phyloP scores from a whole-genome alignment of 2,113 vertebrate genomes.

The Seriola aureovittata region DNA sequence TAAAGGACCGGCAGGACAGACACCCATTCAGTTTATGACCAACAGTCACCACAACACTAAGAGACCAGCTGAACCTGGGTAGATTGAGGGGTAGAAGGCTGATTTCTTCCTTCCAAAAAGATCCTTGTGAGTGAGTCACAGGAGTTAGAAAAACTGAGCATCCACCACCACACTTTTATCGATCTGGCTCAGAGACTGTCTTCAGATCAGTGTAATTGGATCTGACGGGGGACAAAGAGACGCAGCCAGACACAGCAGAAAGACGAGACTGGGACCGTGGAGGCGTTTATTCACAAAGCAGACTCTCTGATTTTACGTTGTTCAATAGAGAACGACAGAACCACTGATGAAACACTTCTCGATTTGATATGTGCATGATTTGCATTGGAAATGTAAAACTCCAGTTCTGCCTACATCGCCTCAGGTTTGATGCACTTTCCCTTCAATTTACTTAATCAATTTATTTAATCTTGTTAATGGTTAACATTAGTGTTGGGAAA shows the following conservation, averaged over 20 bases:
- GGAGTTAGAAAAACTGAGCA: background rate
- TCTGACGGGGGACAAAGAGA: slow-evolving; percentile 1
- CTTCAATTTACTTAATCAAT: background rate
- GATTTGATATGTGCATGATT: too few relatives aligned
- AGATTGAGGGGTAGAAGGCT: too few relatives aligned
- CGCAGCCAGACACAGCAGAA: slow-evolving; percentile 11
- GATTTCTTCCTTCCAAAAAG: slow-evolving; percentile 16
- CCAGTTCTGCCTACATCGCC: too few relatives aligned
- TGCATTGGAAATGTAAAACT: too few relatives aligned
- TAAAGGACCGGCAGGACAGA: background rate
- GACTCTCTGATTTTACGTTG: too few relatives aligned
- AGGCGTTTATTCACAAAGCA: too few relatives aligned
- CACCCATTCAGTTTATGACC: too few relatives aligned
- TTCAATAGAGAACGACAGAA: too few relatives aligned
- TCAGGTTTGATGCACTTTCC: too few relatives aligned
- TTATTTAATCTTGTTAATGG: slow-evolving; percentile 52
- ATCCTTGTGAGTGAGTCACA: background rate
- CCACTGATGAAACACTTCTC: too few relatives aligned
- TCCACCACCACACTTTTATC: background rate
- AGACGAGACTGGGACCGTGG: background rate
- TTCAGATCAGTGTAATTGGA: slow-evolving; percentile 33
- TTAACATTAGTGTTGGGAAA: slow-evolving; percentile 39
- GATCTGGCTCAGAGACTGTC: slow-evolving; percentile 10
- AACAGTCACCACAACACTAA: too few relatives aligned
- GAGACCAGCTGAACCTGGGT: background rate